These are phyloP conservation scores for Sinella curviseta DNA, from an alignment of 1,140 invertebrate species.

Conservation along the genomic window DNA sequence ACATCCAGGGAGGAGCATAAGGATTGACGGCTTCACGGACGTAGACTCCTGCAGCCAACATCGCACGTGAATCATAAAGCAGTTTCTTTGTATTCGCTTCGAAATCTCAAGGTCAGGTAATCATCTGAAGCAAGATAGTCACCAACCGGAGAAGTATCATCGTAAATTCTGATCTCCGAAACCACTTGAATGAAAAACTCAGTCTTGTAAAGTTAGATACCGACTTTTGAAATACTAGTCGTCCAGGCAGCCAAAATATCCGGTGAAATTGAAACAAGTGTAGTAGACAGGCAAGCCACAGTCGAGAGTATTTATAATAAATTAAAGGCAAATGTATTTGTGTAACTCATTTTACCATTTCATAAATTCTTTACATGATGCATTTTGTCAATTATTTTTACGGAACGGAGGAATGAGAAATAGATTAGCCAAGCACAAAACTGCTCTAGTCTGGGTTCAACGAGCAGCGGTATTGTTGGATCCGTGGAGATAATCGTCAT, in stretches of 20 bases:
- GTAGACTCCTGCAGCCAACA: constrained; percentile 22
- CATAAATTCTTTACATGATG: not conserved
- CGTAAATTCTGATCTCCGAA: constrained; percentile 31
- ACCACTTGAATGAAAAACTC: not conserved
- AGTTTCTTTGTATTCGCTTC: constrained; percentile 11
- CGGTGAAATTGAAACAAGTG: constrained; percentile 33
- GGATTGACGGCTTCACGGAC: not conserved
- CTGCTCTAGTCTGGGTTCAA: too few relatives aligned
- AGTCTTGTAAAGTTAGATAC: constrained; percentile 14
- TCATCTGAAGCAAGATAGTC: constrained; percentile 21
- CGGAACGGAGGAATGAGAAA: too few relatives aligned
- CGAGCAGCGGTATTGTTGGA: not conserved
- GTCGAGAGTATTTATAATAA: not conserved
- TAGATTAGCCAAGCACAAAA: too few relatives aligned
- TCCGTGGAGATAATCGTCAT: too few relatives aligned
- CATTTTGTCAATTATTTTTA: too few relatives aligned
- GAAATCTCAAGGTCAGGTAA: constrained; percentile 27
- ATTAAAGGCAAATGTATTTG: not conserved
- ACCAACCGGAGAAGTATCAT: constrained; percentile 19
- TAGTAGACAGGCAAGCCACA: constrained; percentile 26
- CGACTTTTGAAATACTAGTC: constrained; percentile 36
- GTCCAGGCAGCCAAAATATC: constrained; percentile 30
- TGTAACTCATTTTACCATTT: not conserved
- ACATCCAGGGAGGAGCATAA: not conserved
- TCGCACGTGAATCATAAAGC: constrained; percentile 36